A percentile compares a stretch with the other conserved stretches of the same genome.
phyloP scores from a whole-genome alignment of 2,888 invertebrate genomes.

The Gasteruption jaculator region DNA sequence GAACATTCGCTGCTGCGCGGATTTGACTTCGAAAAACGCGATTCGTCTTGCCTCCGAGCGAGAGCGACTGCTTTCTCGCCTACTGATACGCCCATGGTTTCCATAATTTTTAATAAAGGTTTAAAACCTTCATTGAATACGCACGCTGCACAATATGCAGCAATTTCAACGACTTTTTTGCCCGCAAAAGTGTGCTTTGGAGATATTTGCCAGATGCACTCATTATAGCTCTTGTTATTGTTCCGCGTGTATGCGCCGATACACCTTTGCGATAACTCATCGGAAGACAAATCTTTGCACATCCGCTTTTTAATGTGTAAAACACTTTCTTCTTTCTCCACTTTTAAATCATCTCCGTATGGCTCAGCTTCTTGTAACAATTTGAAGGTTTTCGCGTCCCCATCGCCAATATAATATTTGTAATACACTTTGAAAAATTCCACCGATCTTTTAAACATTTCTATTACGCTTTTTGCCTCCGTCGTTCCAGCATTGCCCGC shows the following conservation, averaged over 20 bases:
- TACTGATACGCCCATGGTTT: constrained; percentile 5
- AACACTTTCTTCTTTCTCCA: constrained; percentile 3
- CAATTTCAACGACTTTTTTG: constrained; percentile 4
- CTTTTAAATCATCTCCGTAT: constrained; percentile 8
- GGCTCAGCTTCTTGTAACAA: constrained; percentile 7
- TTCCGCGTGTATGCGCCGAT: constrained; percentile 1
- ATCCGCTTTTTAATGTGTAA: constrained; percentile 1
- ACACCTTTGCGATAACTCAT: neutral
- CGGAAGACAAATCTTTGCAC: too few relatives aligned
- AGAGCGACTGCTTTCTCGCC: neutral
- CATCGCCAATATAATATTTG: constrained; percentile 15
- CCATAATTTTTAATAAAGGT: constrained; percentile 5
- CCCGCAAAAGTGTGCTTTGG: constrained; percentile 2
- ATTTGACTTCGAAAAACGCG: too few relatives aligned
- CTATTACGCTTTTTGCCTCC: constrained; percentile 6
- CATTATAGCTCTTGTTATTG: too few relatives aligned
- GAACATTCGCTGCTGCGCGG: too few relatives aligned
- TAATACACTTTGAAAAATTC: constrained; percentile 6
- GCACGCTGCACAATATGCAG: constrained; percentile 3
- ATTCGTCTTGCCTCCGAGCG: too few relatives aligned
- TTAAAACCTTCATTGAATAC: neutral
- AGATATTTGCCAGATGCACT: constrained; percentile 1
- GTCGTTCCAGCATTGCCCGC: constrained; percentile 5
- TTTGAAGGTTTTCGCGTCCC: constrained; percentile 17
- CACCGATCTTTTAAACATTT: constrained; percentile 8